Evolutionary conservation across 2,888 invertebrate species (phyloP), one percentile per base, ranked within the genome.

Genomic region (Drosophila anomalata): DNA sequence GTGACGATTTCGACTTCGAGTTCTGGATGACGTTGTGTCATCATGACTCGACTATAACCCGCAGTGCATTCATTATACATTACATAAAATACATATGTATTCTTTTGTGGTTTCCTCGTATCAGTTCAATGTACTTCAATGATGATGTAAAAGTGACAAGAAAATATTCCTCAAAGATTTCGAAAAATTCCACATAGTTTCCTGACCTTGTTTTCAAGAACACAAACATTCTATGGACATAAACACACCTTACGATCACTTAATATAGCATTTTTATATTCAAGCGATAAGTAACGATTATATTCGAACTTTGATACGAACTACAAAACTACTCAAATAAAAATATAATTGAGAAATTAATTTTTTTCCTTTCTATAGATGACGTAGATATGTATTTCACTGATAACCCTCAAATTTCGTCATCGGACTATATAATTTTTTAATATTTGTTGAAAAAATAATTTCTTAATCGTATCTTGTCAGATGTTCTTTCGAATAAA

Each of bases 361-460:
- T 39, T 36, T 9, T 9, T 17, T 47, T 39, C 22, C 46, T 44
- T 17, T 11, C 24, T 44, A 22, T 9, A 46, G 22, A 46, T 83
- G 78, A 80, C 76, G 78, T 78, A 48, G 62, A 47, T 44, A 26
- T 62, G 52, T 26, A 36, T 53, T 46, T 14, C n/a, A 47, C 33
- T 31, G 66, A 84, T 84, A 80, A 84, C 84, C 77, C 56, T 47
- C 12, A 33, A 29, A 66, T 65, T 58, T 66, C 60, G 66, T 77
- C 75, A 84, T 63, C 5, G 17, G 58, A 56, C 44, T 57, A 26
- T 55, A 9, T n/a, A 31, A 3, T 17, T 48, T 55, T 24, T 26
- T 48, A 57, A 42, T 36, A 70, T 68, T 72, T 75, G 63, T 52
- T 71, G 65, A 51, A 46, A 12, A 33, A 75, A 60, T 54, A 58